Evolutionary conservation across 1,140 invertebrate species (phyloP).

Genomic region (Drosophila orena): DNA sequence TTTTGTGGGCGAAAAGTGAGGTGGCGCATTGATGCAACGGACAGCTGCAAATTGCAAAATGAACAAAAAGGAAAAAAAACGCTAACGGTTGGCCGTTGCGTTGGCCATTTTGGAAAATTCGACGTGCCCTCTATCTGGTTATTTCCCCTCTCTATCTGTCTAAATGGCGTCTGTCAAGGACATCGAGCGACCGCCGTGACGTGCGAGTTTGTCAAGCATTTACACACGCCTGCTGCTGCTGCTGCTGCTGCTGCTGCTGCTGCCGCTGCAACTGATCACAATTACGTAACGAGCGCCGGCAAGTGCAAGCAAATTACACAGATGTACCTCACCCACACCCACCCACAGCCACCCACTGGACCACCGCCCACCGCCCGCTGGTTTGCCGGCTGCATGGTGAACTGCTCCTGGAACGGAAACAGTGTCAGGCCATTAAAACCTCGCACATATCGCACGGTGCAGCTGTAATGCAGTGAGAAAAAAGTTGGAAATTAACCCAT

Average conservation of each 20-base stretch:
- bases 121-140: slow-evolving; percentile 5
- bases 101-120: slow-evolving; percentile 68
- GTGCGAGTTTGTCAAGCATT: slow-evolving; percentile 72
- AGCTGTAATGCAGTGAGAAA: not conserved
- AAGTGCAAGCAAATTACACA: slow-evolving; percentile 79
- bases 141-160: slow-evolving; percentile 21
- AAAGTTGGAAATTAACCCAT: not conserved
- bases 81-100: slow-evolving; percentile 47
- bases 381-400: slow-evolving; percentile 67
- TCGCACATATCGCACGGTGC: slow-evolving; percentile 12
- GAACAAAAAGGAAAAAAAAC: slow-evolving; percentile 29
- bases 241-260: slow-evolving; percentile 19
- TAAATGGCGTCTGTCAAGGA: slow-evolving; percentile 80
- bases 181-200: slow-evolving; percentile 58
- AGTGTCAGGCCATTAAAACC: slow-evolving; percentile 79
- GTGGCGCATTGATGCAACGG: slow-evolving; percentile 51
- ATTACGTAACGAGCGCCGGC: slow-evolving; percentile 54
- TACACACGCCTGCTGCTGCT: slow-evolving; percentile 35
- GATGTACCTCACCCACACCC: slow-evolving; percentile 36
- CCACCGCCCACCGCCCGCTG: slow-evolving; percentile 8
- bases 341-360: not conserved
- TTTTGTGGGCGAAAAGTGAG: not conserved
- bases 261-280: slow-evolving; percentile 68
- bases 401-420: slow-evolving; percentile 71
- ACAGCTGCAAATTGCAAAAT: slow-evolving; percentile 77